Percentiles rank a stretch among this genome's conserved stretches.
Evolutionary conservation across 2,113 vertebrate genomes (phyloP).

Genomic region (Oncorhynchus masou): DNA sequence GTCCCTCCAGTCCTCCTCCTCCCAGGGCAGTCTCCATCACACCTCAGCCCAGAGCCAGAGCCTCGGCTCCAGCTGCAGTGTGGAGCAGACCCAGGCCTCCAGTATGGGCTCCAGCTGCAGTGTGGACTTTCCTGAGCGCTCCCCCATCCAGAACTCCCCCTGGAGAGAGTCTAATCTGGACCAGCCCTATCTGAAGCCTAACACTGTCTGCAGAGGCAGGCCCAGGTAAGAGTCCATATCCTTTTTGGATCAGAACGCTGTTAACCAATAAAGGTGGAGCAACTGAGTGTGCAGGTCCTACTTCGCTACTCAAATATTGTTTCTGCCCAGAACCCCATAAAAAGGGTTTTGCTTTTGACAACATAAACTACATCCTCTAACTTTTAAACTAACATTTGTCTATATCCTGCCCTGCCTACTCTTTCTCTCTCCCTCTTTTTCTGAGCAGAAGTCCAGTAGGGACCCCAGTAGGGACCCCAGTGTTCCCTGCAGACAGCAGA

Average conservation of each 20-base stretch:
- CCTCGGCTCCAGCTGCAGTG: conserved; percentile 39
- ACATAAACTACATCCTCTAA: background rate
- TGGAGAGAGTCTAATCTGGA: conserved; percentile 90
- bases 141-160: conserved; percentile 85
- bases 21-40: conserved; percentile 26
- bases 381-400: background rate
- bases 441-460: conserved; percentile 73
- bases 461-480: conserved; percentile 28
- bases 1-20: conserved; percentile 48
- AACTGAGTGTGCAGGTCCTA: background rate
- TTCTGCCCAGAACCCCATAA: no score
- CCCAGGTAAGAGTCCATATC: conserved; percentile 71
- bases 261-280: background rate
- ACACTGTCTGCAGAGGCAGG: conserved; percentile 71
- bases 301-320: background rate
- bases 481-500: conserved; percentile 48
- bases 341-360: background rate
- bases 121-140: conserved; percentile 62
- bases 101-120: background rate
- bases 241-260: background rate
- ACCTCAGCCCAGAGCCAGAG: conserved; percentile 45
- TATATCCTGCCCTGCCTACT: background rate
- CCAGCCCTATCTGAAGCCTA: conserved; percentile 79
- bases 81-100: conserved; percentile 75
- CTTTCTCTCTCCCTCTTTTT: no score